phyloP scores from a whole-genome alignment of 2,113 vertebrate genomes.

The Colossoma macropomum region DNA sequence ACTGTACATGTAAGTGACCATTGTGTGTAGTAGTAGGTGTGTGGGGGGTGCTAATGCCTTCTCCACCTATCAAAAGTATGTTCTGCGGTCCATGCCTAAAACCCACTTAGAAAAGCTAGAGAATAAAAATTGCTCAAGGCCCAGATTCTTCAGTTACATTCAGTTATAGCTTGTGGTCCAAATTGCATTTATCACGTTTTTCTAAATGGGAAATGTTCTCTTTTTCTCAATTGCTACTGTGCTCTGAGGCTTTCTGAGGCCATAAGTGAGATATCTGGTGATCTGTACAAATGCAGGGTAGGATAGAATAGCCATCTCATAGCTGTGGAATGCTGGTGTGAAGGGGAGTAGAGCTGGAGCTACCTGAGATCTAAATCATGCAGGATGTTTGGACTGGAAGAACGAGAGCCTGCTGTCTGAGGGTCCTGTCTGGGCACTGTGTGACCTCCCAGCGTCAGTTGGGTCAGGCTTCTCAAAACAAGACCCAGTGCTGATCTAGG shows the following conservation, averaged over 20 bases:
- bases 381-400: conserved; percentile 24
- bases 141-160: background rate
- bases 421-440: background rate
- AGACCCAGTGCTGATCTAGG: background rate
- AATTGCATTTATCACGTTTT: conserved; percentile 51
- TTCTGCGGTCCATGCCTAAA: background rate
- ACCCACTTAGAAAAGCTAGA: too few relatives aligned
- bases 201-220: background rate
- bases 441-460: conserved; percentile 3
- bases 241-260: background rate
- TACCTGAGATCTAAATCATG: conserved; percentile 27
- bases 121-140: too few relatives aligned
- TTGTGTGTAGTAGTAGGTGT: too few relatives aligned
- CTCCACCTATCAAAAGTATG: too few relatives aligned
- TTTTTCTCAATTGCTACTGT: background rate
- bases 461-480: background rate
- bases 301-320: conserved; percentile 56
- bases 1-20: too few relatives aligned
- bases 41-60: background rate
- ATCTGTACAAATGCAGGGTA: background rate
- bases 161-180: background rate
- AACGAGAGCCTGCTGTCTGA: background rate
- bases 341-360: conserved; percentile 68
- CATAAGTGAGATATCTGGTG: background rate
- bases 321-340: conserved; percentile 73